Evolutionary conservation across 1,140 invertebrate species (phyloP), one percentile per base, ranked within the genome.

Genomic region (Zaprionus tsacasi): DNA sequence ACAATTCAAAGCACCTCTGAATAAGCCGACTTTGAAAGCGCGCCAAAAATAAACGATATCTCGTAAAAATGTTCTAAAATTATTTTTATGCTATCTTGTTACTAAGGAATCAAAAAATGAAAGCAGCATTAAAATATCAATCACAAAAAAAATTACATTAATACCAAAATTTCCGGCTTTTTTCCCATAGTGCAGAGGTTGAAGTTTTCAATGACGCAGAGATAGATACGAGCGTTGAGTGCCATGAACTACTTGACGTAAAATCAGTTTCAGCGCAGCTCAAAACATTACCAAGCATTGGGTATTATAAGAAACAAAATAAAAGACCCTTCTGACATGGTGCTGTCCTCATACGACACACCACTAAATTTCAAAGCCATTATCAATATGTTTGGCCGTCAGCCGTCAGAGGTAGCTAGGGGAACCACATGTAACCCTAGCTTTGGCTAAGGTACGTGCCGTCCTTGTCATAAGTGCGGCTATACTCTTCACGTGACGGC

Each of bases 221-320:
- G 25, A 76, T 70, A 25, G 27, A 15, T 33, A 2, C 21, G 15
- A 43, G 48, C 30, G 15, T 71, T 36, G 1, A 57, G 7, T 79
- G 65, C 48, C 64, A 78, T 2, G 78, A 76, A 61, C 13, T 61
- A 8, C n/a, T 76, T 10, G 61, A 79, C 21, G 15, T 85, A 4
- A 81, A 85, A 21, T 79, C 48, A 15, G 6, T 79, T 5, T 45
- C 30, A 33, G 30, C 30, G 1, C 30, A 33, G 30, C 30, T 33
- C 3, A 33, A 33, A 33, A 33, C n/a, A n/a, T n/a, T n/a, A n/a
- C n/a, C n/a, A 33, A 33, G 69, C 76, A 8, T n/a, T 74, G 3
- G 72, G 25, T 0, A 79, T 79, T 21, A 59, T 81, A 5, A 52
- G 73, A 57, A 90, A 79, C 60, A 83, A 83, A 76, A 63, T 81